Evolutionary conservation across 2,888 invertebrate species (phyloP), one percentile per base, ranked within the genome.

Genomic region (Nemurella pictetii): DNA sequence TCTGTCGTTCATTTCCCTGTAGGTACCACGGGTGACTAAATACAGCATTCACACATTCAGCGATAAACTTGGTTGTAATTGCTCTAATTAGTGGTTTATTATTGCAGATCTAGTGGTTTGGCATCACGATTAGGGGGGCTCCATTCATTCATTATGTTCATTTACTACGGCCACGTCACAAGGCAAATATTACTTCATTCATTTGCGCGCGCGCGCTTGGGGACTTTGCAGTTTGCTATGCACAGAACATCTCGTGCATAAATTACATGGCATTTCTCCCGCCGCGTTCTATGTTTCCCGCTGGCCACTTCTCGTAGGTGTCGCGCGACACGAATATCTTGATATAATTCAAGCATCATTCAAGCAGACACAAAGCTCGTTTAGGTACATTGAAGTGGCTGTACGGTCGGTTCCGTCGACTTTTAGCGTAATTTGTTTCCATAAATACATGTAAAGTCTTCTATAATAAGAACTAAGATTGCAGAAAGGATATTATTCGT

Each of bases 121-220:
- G 55, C 55, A 55, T 3, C 55, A 26, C 29, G 29, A 75, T 75
- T 75, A 80, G 80, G 30, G 32, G 32, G 28, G 9, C 75, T 26
- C 30, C 80, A 80, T 80, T 80, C 80, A 80, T 80, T 32, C 80
- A 80, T 80, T 80, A 80, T 80, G 80, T 30, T 80, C 28, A 80
- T 80, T 80, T 80, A 80, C 80, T 32, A 80, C 80, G 30, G 26
- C 80, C 20, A 7, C 28, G 80, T 32, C 28, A 80, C 29, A 55
- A 15, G 28, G 75, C 75, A 75, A 75, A 75, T 75, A 75, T 20
- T 75, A 75, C 26, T 75, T 75, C 75, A 75, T 75, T 75, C 75
- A 75, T 75, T 26, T 28, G 27, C 75, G 75, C 1, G 27, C 75
- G 26, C 26, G 5, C 75, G 28, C 75, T 36, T 2, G 75, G 28